Base-by-base conservation (phyloP, 1,140 invertebrate genomes). In the Chionoecetes opilio region DNA sequence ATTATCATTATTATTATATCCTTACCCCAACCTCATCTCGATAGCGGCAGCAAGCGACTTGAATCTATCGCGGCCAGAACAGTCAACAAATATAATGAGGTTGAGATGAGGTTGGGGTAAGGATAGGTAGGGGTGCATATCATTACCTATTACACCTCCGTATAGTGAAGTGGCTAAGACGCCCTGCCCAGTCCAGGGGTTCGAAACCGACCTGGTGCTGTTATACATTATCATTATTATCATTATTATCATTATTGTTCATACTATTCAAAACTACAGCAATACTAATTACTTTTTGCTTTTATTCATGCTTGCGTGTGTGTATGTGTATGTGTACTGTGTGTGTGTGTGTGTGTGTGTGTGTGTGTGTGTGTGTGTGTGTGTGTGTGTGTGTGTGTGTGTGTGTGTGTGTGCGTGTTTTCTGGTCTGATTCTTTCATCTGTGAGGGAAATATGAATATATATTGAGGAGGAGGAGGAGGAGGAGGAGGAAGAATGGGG, bases 381-480 rank as follows among this genome's bases (percentile, higher is more conserved):
- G 46, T 91, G 90, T 91, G 41, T 63, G 46, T 63, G 90, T 63
- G 90, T 63, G 90, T 75, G 91, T 91, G 89, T 91, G 88, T 90
- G 89, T 75, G 29, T 31, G 89, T 46, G 89, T 91, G 38, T 91
- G 89, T 91, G 89, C 63, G 89, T 91, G 89, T 46, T 41, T 91
- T 41, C 6, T 89, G 38, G 8, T 86, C 11, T 86, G 84, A 8
- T 86, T 32, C 29, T 86, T 86, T 86, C n/a, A 86, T 86, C 32
- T 35, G 63, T 75, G 21, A n/a, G n/a, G 63, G n/a, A 75, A 26
- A 75, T 75, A 11, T n/a, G n/a, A 5, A 75, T n/a, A 75, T 26
- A 21, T 75, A 26, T n/a, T 17, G n/a, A 75, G 63, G 63, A 75
- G 63, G 63, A 75, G 63, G 63, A 75, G n/a, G n/a, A 75, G 63